Percentiles rank a stretch among this genome's conserved stretches.
These are phyloP conservation scores for Benitochromis conjunctus DNA, from an alignment of 2,113 vertebrate genomes.

Conservation along the genomic window DNA sequence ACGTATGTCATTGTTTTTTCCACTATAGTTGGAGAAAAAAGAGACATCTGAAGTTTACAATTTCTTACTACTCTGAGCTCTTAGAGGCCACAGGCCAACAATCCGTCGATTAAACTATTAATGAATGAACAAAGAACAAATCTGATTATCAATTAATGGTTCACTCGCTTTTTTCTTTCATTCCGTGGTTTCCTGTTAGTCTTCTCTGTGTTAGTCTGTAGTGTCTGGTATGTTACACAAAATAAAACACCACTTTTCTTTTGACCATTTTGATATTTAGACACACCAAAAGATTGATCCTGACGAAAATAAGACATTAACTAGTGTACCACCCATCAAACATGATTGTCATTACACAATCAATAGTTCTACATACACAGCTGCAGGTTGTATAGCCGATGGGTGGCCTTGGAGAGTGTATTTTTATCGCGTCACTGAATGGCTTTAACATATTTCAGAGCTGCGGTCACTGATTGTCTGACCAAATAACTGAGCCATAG, in stretches of 20 bases:
- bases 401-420: not conserved
- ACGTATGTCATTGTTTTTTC: not conserved
- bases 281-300: not conserved
- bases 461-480: constrained; percentile 21
- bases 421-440: not conserved
- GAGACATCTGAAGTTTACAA: not conserved
- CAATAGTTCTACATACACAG: not conserved
- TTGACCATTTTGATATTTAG: not conserved
- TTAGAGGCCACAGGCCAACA: not conserved
- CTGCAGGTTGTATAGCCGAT: not conserved
- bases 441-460: not conserved
- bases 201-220: not conserved
- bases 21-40: not conserved
- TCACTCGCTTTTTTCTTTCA: not conserved
- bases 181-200: not conserved
- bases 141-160: fast-evolving
- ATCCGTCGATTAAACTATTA: not conserved
- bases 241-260: not conserved
- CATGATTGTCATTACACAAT: not conserved
- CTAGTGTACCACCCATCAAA: fast-evolving
- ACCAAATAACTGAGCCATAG: not conserved
- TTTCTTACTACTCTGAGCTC: not conserved
- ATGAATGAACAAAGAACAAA: not conserved
- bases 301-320: fast-evolving
- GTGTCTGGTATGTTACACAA: not conserved